Evolutionary conservation across 2,888 invertebrate genomes (phyloP).

Genomic region (Pachydiplax longipennis): DNA sequence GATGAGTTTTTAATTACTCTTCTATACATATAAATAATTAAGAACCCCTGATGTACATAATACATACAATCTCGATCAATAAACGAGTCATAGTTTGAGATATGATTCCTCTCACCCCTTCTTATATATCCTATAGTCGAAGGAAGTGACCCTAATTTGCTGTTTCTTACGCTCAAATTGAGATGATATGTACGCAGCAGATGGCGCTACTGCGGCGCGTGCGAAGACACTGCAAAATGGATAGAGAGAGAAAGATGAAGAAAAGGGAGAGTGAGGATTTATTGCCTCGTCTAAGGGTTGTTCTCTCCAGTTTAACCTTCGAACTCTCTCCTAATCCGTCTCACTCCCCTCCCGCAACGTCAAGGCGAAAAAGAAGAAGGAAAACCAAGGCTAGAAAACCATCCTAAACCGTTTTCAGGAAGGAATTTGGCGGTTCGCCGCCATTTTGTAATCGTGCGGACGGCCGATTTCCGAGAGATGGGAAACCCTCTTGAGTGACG

Average conservation of each 20-base stretch:
- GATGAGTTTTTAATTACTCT: too few species aligned
- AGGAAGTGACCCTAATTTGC: too few species aligned
- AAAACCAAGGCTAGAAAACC: neutral
- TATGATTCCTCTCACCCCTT: too few species aligned
- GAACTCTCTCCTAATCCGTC: conserved; percentile 14
- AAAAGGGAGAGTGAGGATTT: neutral
- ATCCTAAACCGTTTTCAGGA: conserved; percentile 11
- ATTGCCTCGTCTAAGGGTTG: neutral
- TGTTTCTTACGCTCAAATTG: neutral
- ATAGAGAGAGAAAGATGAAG: neutral
- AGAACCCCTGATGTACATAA: too few species aligned
- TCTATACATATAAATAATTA: too few species aligned
- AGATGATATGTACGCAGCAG: neutral
- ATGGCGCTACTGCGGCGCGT: neutral
- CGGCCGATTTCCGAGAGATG: neutral
- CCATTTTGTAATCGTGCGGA: conserved; percentile 32
- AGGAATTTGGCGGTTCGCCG: conserved; percentile 3
- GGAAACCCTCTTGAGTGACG: neutral
- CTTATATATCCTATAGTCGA: too few species aligned
- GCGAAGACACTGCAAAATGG: neutral
- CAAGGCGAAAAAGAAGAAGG: neutral
- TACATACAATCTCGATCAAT: too few species aligned
- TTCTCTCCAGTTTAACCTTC: conserved; percentile 21
- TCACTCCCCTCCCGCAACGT: neutral
- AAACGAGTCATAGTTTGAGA: too few species aligned